These are phyloP conservation scores for Gallinago media DNA, from an alignment of 2,113 vertebrate genomes.

Conservation along the genomic window DNA sequence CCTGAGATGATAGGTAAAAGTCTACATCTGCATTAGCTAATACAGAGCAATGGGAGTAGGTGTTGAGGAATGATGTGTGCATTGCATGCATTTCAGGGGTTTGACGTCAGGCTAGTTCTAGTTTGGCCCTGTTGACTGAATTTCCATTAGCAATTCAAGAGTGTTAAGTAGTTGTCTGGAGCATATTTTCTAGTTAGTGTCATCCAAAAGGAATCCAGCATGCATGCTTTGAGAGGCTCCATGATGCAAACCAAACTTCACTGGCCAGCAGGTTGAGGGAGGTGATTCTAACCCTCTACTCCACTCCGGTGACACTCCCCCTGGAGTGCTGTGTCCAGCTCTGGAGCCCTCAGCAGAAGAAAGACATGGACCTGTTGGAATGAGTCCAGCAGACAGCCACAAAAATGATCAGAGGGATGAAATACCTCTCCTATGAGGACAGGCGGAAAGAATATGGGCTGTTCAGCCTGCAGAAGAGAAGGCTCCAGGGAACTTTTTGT, in stretches of 20 bases:
- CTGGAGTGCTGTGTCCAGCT: not conserved
- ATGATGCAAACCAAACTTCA: not conserved
- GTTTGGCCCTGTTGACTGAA: not conserved
- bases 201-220: not conserved
- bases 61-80: not conserved
- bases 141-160: not conserved
- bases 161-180: not conserved
- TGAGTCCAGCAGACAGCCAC: rapidly evolving
- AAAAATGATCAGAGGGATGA: rapidly evolving
- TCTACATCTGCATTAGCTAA: not conserved
- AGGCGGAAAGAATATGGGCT: not conserved
- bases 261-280: rapidly evolving
- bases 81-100: not conserved
- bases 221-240: not conserved
- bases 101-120: not conserved
- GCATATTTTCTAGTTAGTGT: not conserved
- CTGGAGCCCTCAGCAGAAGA: rapidly evolving
- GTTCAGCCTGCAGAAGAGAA: not conserved
- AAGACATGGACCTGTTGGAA: not conserved
- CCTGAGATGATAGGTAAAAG: not conserved
- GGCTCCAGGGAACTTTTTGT: not conserved
- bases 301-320: not conserved
- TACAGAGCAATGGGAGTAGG: not conserved
- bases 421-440: not conserved
- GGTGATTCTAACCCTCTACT: not conserved